Conservation (phyloP, 1,140 invertebrate species). For the Belonocnema kinseyi region DNA sequence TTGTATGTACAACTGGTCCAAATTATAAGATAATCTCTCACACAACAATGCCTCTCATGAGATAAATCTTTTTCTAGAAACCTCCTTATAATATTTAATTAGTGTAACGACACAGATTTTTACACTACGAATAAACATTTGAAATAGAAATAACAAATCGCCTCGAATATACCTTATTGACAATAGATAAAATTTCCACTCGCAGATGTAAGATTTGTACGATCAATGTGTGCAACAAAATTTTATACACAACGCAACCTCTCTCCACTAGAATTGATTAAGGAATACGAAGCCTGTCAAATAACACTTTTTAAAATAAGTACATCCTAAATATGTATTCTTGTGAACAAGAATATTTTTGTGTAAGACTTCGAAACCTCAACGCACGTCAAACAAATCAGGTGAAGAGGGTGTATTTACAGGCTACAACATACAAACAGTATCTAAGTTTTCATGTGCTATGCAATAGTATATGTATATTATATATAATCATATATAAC, state of each 20-base stretch:
- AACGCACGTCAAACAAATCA: constrained; percentile 29
- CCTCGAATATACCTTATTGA: not conserved
- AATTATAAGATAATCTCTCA: no score
- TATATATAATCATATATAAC: constrained; percentile 43
- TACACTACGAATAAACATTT: constrained; percentile 23
- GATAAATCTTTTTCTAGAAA: not conserved
- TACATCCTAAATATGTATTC: no score
- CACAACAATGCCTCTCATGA: no score
- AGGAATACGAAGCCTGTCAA: constrained; percentile 9
- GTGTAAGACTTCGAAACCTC: constrained; percentile 11
- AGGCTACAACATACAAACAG: constrained; percentile 62
- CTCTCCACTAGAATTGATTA: not conserved
- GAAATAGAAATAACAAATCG: constrained; percentile 19
- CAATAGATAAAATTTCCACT: not conserved
- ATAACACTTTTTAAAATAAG: not conserved
- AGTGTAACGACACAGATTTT: constrained; percentile 26
- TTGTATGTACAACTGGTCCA: no score
- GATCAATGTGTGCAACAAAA: constrained; percentile 13
- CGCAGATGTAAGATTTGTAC: constrained; percentile 22
- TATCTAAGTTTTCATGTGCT: constrained; percentile 59
- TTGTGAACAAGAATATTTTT: not conserved
- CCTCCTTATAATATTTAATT: constrained; percentile 37
- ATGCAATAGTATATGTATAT: constrained; percentile 54
- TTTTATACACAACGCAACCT: constrained; percentile 1
- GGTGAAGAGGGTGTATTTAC: constrained; percentile 55